Evolutionary conservation across 2,113 vertebrate species (phyloP).

Genomic region (Cnemophilus loriae): DNA sequence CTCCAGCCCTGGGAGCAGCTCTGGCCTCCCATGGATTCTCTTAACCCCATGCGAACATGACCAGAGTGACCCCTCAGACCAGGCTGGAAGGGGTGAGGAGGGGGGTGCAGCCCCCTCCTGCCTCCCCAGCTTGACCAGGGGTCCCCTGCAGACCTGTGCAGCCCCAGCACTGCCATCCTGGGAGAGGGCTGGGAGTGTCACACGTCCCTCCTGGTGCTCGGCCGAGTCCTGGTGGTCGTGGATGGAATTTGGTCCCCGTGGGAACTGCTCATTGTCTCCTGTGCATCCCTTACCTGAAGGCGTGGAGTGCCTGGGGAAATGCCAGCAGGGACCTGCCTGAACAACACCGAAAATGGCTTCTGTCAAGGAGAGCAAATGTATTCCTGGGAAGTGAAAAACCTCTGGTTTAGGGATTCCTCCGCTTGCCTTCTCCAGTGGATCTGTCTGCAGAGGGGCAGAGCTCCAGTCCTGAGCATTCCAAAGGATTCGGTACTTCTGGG

Average conservation of each 20-base stretch:
- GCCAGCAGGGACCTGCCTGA: not conserved
- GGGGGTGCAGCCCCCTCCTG: not conserved
- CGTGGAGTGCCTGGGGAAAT: not conserved
- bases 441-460: not conserved
- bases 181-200: not conserved
- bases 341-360: not conserved
- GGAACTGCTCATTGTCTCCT: rapidly evolving
- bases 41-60: rapidly evolving
- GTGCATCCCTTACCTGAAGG: rapidly evolving
- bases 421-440: not conserved
- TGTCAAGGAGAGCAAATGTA: not conserved
- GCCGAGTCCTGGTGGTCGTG: rapidly evolving
- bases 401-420: not conserved
- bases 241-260: not conserved
- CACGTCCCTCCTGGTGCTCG: rapidly evolving
- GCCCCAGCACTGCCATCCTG: not conserved
- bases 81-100: not conserved
- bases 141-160: not conserved
- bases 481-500: rapidly evolving
- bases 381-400: not conserved
- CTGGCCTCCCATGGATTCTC: not conserved
- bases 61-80: not conserved
- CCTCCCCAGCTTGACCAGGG: no score
- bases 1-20: not conserved
- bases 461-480: rapidly evolving